Evolutionary conservation across 1,140 invertebrate genomes (phyloP).

Genomic region (Brachionus rotundiformis): DNA sequence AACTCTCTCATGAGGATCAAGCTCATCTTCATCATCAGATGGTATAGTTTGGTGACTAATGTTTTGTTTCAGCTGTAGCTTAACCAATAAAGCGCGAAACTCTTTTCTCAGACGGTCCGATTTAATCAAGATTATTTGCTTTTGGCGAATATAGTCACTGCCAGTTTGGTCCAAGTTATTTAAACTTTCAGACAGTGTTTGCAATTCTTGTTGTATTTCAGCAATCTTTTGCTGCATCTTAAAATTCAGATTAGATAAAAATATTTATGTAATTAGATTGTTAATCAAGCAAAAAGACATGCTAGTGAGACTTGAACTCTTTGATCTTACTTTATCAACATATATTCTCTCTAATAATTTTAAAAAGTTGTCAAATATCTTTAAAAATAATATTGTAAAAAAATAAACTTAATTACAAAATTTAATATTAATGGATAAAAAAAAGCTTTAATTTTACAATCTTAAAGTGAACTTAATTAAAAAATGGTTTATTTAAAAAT

Average conservation of each 20-base stretch:
- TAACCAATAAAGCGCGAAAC: background rate
- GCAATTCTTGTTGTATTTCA: constrained; percentile 32
- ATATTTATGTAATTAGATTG: background rate
- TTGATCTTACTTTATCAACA: background rate
- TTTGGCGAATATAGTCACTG: background rate
- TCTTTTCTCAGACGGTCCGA: constrained; percentile 37
- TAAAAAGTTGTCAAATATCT: constrained; percentile 7
- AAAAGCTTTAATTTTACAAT: too few relatives aligned
- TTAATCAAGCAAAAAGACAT: background rate
- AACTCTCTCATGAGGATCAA: constrained; percentile 34
- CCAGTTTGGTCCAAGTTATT: background rate
- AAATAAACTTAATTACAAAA: too few relatives aligned
- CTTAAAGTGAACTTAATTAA: too few relatives aligned
- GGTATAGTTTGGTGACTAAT: constrained; percentile 9
- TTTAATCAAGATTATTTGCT: constrained; percentile 37
- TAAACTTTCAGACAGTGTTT: background rate
- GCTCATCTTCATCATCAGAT: constrained; percentile 51
- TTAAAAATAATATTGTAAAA: too few relatives aligned
- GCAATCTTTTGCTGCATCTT: constrained; percentile 45
- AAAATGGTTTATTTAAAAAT: too few relatives aligned
- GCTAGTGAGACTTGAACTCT: background rate
- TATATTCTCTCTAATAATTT: background rate
- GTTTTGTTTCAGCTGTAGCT: constrained; percentile 39
- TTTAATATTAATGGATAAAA: too few relatives aligned
- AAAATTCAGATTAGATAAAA: background rate